Evolutionary conservation across 1,140 invertebrate genomes (phyloP).

Genomic region (Epicauta chinensis): DNA sequence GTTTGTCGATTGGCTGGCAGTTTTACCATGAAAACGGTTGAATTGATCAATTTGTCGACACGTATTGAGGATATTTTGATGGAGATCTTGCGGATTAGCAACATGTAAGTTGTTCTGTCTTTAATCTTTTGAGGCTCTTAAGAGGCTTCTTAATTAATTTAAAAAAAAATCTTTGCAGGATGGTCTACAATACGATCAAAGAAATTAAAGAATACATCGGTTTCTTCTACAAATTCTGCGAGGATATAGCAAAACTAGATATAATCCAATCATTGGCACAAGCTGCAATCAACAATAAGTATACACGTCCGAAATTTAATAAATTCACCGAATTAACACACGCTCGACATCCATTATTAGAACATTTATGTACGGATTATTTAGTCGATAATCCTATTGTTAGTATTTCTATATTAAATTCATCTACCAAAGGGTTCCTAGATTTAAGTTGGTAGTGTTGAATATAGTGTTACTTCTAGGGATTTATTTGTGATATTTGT

Average conservation of each 20-base stretch:
- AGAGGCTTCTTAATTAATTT: conserved; percentile 51
- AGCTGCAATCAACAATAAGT: conserved; percentile 52
- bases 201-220: conserved; percentile 62
- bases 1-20: conserved; percentile 27
- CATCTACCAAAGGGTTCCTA: too few relatives aligned
- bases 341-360: conserved; percentile 74
- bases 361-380: conserved; percentile 49
- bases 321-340: conserved; percentile 59
- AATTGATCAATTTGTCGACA: conserved; percentile 61
- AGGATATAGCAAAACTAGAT: conserved; percentile 74
- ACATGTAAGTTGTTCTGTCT: conserved; percentile 54
- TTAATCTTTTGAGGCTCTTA: conserved; percentile 2
- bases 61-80: conserved; percentile 65
- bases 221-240: conserved; percentile 72
- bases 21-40: conserved; percentile 68
- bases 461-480: not conserved
- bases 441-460: too few relatives aligned
- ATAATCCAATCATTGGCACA: conserved; percentile 68
- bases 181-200: conserved; percentile 54
- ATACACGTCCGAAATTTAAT: conserved; percentile 65
- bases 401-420: conserved; percentile 40
- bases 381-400: conserved; percentile 73
- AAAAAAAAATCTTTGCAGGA: conserved; percentile 56
- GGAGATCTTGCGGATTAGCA: conserved; percentile 75
- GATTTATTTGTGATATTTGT: not conserved